Base-by-base conservation (phyloP, 1,140 invertebrate genomes). In the Teleopsis dalmanni region DNA sequence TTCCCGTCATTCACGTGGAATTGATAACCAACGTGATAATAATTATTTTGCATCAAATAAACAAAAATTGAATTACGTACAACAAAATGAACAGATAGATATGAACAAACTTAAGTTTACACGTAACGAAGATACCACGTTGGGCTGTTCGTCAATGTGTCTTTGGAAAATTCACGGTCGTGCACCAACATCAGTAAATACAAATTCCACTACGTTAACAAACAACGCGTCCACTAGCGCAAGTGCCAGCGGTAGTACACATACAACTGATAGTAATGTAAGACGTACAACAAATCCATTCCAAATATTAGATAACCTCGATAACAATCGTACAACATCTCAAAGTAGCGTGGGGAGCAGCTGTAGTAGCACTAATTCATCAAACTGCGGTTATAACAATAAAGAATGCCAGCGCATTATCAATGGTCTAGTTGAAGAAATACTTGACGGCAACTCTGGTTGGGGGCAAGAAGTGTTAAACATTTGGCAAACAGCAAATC, bases 51-150 rank as follows among this genome's bases (percentile, higher is more conserved):
- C 59, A 61, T 5, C 65, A 64, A 37, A 29, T 22, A 23, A 21
- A 23, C 16, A 42, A 42, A 26, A 18, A 16, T 29, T 45, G n/a
- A n/a, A n/a, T 38, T 21, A 38, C 5, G 51, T 27, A 18, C 48
- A 53, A 34, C 64, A 65, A 41, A 61, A 65, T 42, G 37, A 57
- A 0, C 65, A 60, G 40, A 68, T 69, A 10, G 65, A 69, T 53
- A 50, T 55, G 5, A 69, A 53, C 26, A 69, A 69, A 33, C 40
- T 69, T 35, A 60, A 60, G 23, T 68, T 69, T 8, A 62, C 53
- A 40, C 58, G 50, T 48, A 56, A 57, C 48, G 53, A 50, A 48
- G 47, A 55, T 14, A 60, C 66, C 3, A 45, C 54, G 11, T 44
- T 69, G 9, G 65, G 65, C 18, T 62, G 58, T 36, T 53, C 57